Evolutionary conservation across 2,113 vertebrate genomes (phyloP).

Genomic region (Apaloderma vittatum): DNA sequence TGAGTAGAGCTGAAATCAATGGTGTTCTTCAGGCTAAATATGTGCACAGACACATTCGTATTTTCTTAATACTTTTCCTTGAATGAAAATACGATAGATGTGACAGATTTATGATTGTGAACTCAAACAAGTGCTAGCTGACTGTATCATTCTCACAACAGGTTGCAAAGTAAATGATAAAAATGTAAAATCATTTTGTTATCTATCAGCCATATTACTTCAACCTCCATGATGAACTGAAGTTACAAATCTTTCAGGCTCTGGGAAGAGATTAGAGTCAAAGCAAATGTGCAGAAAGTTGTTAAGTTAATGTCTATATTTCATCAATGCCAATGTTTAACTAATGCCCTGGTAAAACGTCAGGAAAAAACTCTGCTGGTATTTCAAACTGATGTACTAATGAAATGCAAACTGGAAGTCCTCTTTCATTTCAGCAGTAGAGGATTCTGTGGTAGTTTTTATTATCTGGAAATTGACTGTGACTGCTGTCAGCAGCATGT

Average conservation of each 20-base stretch:
- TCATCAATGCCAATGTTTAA: background rate
- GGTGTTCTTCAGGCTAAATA: background rate
- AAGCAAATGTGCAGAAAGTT: background rate
- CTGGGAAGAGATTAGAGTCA: background rate
- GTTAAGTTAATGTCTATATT: background rate
- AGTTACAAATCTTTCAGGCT: background rate
- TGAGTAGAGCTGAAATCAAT: background rate
- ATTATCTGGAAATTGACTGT: background rate
- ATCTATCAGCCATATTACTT: background rate
- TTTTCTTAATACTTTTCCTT: background rate
- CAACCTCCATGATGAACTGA: background rate
- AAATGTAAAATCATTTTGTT: background rate
- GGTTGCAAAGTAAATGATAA: background rate
- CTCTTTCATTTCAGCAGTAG: background rate
- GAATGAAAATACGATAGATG: background rate
- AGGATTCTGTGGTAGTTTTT: background rate
- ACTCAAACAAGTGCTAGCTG: background rate
- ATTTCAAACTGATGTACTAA: background rate
- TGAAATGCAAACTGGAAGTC: background rate
- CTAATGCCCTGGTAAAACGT: accelerated
- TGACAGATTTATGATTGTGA: background rate
- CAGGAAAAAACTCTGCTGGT: background rate
- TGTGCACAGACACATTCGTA: background rate
- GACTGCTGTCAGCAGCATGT: background rate
- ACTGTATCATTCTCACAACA: background rate